Evolutionary conservation across 2,797 vertebrate genomes (phyloP).

Genomic region (Argyrosomus regius): DNA sequence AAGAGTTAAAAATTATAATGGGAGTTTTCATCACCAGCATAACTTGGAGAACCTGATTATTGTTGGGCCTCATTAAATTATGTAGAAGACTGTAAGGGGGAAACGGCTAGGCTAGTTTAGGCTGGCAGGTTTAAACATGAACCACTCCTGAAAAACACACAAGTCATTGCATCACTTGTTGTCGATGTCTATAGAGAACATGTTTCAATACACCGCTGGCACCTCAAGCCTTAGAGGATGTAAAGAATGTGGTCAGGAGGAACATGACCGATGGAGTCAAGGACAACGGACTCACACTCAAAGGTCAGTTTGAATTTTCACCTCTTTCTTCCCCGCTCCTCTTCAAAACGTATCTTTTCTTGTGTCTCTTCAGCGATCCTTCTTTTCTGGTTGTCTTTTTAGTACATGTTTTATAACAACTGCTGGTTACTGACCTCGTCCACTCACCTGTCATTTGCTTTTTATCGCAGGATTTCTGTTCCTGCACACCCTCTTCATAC

Average conservation of each 20-base stretch:
- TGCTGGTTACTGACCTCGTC: not conserved
- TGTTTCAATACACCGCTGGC: slow-evolving; percentile 98
- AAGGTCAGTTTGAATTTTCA: slow-evolving; percentile 85
- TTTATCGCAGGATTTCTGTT: slow-evolving; percentile 93
- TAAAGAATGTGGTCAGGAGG: slow-evolving; percentile 98
- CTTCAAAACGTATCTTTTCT: not conserved
- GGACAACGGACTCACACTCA: slow-evolving; percentile 94
- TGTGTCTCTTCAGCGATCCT: not conserved
- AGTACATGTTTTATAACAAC: not conserved
- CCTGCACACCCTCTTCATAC: slow-evolving; percentile 98
- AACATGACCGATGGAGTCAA: slow-evolving; percentile 95
- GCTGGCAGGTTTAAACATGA: slow-evolving; percentile 16
- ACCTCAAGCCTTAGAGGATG: slow-evolving; percentile 96
- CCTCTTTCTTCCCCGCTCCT: not conserved
- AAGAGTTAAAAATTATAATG: not conserved
- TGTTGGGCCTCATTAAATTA: not conserved
- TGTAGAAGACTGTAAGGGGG: rapidly evolving
- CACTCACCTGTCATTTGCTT: slow-evolving; percentile 7
- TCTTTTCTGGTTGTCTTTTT: not conserved
- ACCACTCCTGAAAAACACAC: not conserved
- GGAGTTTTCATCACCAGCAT: not conserved
- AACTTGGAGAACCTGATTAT: not conserved
- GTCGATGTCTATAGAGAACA: slow-evolving; percentile 87
- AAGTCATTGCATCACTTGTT: not conserved
- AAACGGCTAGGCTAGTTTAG: not conserved